Evolutionary conservation across 2,113 vertebrate genomes (phyloP).

Genomic region (Chinchilla lanigera): DNA sequence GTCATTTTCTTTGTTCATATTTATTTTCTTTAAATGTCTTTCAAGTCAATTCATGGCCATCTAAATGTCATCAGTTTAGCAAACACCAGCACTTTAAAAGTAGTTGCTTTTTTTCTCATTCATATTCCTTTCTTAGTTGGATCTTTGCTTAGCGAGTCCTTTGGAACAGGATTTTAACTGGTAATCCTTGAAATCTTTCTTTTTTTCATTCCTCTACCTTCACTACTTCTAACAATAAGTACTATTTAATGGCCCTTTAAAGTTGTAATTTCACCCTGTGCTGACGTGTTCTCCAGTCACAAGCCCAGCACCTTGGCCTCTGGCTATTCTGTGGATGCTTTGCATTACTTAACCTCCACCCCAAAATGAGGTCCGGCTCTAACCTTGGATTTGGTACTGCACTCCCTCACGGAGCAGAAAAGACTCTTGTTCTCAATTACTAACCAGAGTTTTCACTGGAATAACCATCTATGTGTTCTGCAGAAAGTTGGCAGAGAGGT

Average conservation of each 20-base stretch:
- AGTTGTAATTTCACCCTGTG: constrained; percentile 74
- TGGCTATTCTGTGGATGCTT: constrained; percentile 72
- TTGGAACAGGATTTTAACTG: constrained; percentile 33
- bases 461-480: constrained; percentile 17
- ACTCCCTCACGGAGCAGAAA: constrained; percentile 63
- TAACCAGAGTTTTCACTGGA: constrained; percentile 62
- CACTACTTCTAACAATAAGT: constrained; percentile 34
- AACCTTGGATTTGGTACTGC: constrained; percentile 69
- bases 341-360: constrained; percentile 78
- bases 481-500: constrained; percentile 26
- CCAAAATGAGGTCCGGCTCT: constrained; percentile 58
- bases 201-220: background rate
- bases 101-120: background rate
- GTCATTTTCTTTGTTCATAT: background rate
- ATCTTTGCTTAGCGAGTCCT: background rate
- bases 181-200: constrained; percentile 21
- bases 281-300: constrained; percentile 69
- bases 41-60: constrained; percentile 3
- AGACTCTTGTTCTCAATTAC: constrained; percentile 74
- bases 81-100: constrained; percentile 5
- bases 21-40: constrained; percentile 44
- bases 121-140: background rate
- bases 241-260: constrained; percentile 67
- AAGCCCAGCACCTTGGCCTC: constrained; percentile 74
- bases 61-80: constrained; percentile 52